Conservation (phyloP, 2,888 invertebrate species). For the Stictocephala bisonia region DNA sequence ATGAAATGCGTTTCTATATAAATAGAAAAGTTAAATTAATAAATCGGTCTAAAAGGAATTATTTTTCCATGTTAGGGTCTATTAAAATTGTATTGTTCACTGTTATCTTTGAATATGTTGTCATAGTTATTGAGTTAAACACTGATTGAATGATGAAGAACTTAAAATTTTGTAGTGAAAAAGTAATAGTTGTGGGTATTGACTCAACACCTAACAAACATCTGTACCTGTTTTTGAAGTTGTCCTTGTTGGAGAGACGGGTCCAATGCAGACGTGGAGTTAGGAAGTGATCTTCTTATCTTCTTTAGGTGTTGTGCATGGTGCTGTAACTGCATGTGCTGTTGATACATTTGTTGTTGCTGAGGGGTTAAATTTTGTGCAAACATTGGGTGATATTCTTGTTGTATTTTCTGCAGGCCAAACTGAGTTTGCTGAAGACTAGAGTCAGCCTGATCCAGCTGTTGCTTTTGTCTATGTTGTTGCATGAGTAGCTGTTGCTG, state of each 20-base stretch:
- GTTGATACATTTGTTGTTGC: constrained; percentile 65
- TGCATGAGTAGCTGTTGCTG: constrained; percentile 52
- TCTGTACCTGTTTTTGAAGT: constrained; percentile 51
- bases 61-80: no score
- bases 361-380: constrained; percentile 72
- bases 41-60: no score
- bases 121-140: no score
- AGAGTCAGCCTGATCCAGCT: constrained; percentile 64
- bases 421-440: constrained; percentile 63
- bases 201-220: no score
- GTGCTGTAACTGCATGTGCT: constrained; percentile 66
- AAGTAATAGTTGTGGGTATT: constrained; percentile 47
- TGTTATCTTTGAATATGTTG: no score
- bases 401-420: constrained; percentile 68
- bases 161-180: neutral
- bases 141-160: no score
- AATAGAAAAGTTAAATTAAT: no score
- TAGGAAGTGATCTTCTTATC: constrained; percentile 62
- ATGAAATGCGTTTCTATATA: no score
- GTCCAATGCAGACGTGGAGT: constrained; percentile 49
- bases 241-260: constrained; percentile 33
- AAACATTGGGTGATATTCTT: constrained; percentile 63
- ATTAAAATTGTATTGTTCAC: no score
- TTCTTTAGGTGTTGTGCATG: constrained; percentile 65
- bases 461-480: constrained; percentile 67